Evolutionary conservation across 1,140 invertebrate species (phyloP), one percentile per base, ranked within the genome.

Genomic region (Radopholus similis): DNA sequence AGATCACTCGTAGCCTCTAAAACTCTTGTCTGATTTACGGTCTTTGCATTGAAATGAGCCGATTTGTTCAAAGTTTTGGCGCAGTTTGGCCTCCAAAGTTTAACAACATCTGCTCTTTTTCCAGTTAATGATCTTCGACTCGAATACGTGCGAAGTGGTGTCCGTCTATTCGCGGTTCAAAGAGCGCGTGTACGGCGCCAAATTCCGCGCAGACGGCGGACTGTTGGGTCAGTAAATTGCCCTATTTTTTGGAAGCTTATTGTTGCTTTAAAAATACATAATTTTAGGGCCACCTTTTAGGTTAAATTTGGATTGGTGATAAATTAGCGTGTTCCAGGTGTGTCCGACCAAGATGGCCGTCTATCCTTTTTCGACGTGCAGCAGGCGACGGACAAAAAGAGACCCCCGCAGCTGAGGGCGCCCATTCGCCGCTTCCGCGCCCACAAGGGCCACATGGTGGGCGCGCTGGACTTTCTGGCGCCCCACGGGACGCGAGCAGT

Each of bases 311-410:
- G 5, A n/a, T 30, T 3, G 13, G 26, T 2, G n/a, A 38, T 15
- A 9, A 9, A 30, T 1, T 2, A 30, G 9, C 0, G 9, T 9
- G 28, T 26, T 68, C 18, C 15, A 73, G 73, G 74, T 55, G 51
- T 73, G n/a, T 93, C 93, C 1, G 90, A 91, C 78, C 90, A 95
- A 72, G 92, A 96, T 83, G 87, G 88, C n/a, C 84, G 87, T 60
- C 87, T 96, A 0, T 89, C 90, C 84, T 82, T 97, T 0, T 97
- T 95, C 85, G 91, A 97, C 85, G 88, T 91, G 0, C 86, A 87
- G n/a, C 35, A 30, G 2, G 59, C 40, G 37, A 89, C 64, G 37
- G 55, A 51, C n/a, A 32, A 59, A 21, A 32, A 55, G 30, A 42
- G 54, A 15, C 32, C 32, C 34, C 35, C 38, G 37, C 68, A 47